Evolutionary conservation across 2,888 invertebrate genomes (phyloP).

Genomic region (Ischnus inquisitorius): DNA sequence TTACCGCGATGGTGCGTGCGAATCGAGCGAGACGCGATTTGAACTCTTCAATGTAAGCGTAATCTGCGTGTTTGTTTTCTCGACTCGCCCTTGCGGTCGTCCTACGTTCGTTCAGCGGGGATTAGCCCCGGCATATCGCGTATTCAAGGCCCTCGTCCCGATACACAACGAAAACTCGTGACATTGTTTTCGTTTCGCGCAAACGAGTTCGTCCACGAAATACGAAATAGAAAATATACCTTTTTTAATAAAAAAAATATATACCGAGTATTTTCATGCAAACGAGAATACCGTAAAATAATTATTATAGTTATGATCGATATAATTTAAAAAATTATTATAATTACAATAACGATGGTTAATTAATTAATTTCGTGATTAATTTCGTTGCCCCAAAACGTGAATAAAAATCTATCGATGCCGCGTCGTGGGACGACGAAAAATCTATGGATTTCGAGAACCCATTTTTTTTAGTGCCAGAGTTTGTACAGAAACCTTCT

Average conservation of each 20-base stretch:
- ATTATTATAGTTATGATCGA: too few species aligned
- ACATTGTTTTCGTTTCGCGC: background rate
- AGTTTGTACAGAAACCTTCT: constrained; percentile 42
- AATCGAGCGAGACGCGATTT: constrained; percentile 35
- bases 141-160: background rate
- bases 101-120: constrained; percentile 24
- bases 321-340: too few species aligned
- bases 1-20: constrained; percentile 17
- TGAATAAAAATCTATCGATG: background rate
- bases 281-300: too few species aligned
- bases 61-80: constrained; percentile 14
- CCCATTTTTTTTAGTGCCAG: constrained; percentile 5
- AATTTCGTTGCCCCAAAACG: too few species aligned
- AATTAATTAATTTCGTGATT: background rate
- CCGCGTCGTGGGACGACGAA: constrained; percentile 5
- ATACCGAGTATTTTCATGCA: too few species aligned
- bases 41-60: background rate
- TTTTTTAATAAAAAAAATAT: too few species aligned
- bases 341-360: too few species aligned
- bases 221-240: too few species aligned
- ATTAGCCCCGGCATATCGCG: background rate
- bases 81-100: constrained; percentile 22
- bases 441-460: background rate
- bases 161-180: background rate
- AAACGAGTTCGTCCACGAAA: too few species aligned